Conservation (phyloP, 2,888 invertebrate genomes). For the Dromius quadrimaculatus region DNA sequence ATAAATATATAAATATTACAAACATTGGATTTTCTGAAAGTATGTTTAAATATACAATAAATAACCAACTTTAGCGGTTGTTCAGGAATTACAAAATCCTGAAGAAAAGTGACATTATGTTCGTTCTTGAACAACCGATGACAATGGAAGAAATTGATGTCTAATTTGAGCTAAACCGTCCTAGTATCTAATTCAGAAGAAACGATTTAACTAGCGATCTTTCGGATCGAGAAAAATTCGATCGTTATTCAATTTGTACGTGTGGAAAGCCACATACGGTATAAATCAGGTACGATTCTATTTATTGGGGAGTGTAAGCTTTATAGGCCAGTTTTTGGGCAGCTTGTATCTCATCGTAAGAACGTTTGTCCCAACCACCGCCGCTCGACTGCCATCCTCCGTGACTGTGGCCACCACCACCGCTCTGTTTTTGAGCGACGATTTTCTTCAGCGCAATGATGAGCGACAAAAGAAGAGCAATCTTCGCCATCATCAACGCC, state of each 20-base stretch:
- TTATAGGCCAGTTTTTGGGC: conserved; percentile 80
- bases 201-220: conserved; percentile 18
- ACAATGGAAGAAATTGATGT: conserved; percentile 28
- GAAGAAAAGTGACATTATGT: neutral
- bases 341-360: conserved; percentile 68
- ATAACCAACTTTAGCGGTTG: conserved; percentile 39
- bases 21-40: conserved; percentile 20
- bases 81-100: conserved; percentile 33
- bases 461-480: conserved; percentile 83
- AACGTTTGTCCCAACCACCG: conserved; percentile 81
- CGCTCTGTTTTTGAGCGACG: conserved; percentile 75
- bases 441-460: conserved; percentile 88
- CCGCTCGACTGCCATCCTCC: conserved; percentile 63
- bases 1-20: conserved; percentile 47
- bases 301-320: conserved; percentile 69
- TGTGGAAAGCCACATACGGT: conserved; percentile 12
- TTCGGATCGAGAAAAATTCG: conserved; percentile 45
- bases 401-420: conserved; percentile 68
- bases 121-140: conserved; percentile 38
- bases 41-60: conserved; percentile 45
- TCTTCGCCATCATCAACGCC: conserved; percentile 83
- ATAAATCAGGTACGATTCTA: conserved; percentile 32
- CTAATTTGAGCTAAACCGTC: conserved; percentile 39
- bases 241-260: conserved; percentile 43
- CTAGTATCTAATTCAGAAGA: conserved; percentile 39